Base-by-base conservation (phyloP, 2,888 invertebrate species). In the Epinotia bilunana region DNA sequence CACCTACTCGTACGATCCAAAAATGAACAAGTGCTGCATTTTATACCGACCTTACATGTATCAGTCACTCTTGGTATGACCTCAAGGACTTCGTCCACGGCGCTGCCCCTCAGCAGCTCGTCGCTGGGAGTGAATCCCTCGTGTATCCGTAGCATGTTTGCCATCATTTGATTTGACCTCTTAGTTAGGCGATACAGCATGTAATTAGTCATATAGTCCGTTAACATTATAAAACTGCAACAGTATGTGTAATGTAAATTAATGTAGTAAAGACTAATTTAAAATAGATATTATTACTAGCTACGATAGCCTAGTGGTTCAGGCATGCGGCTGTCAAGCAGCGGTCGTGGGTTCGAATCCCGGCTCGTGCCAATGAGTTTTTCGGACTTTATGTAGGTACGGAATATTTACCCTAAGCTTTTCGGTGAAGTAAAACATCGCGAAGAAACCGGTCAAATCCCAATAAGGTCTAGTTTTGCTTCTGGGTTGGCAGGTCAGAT, bases 181-280 rank as follows among this genome's bases (percentile, higher is more conserved):
- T 93, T 92, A 12, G 97, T 94, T 46, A 97, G 88, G 9, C 91
- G 93, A 83, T 96, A 96, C 69, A 97, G 88, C 94, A 96, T 95
- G 80, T 95, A 95, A 78, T 96, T 95, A 62, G 96, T 95, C 93
- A 97, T 95, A 84, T 96, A 97, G 83, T 97, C 97, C 20, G 95
- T 93, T 72, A 96, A 88, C 78, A 95, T 96, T 71, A 97, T 95
- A 79, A 96, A 97, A 83, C 97, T 97, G 82, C 13, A 83, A 70
- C 16, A 60, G 16, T 58, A 16, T 12, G 57, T 39, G 12, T 1
- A 58, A 39, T 49, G 16, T 6, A 6, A 16, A 1, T 53, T 49
- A n/a, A n/a, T n/a, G n/a, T n/a, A n/a, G n/a, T 53, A 7, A 53
- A 53, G 6, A 53, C n/a, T n/a, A n/a, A n/a, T 53, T 16, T 49